Evolutionary conservation across 2,888 invertebrate genomes (phyloP), one percentile per base, ranked within the genome.

Genomic region (Melipona bicolor): DNA sequence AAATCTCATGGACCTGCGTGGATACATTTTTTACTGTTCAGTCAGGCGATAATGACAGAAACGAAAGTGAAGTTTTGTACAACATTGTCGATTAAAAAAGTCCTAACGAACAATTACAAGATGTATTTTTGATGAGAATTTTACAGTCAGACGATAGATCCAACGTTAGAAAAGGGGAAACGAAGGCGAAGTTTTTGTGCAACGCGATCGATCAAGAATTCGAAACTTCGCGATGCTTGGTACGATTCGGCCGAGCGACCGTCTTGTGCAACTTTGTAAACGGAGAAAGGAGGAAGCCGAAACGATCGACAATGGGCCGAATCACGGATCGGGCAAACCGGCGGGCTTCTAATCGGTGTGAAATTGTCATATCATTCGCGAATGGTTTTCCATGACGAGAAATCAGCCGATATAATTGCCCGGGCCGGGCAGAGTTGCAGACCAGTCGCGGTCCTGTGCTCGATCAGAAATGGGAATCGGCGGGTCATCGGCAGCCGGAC

Each of bases 271-370:
- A 93, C 76, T 74, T 79, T 65, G 15, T 13, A 6, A 19, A 50
- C 65, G 83, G 92, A 93, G 94, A 94, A 94, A 94, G 94, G 93
- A 94, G 94, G 94, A 94, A 94, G 92, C 91, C 85, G 77, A 84
- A 73, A 77, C 84, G 84, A 88, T 73, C 81, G 65, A 24, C 36
- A 65, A 69, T 9, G 43, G 43, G 9, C 43, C 54, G 78, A 78
- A 72, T 68, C 9, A 9, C 80, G 81, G 36, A 56, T 67, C 54
- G 67, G 76, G 64, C 64, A 62, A 24, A 43, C 56, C 56, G 77
- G 67, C 27, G 43, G 79, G 69, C 80, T 77, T 65, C 79, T 88
- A 88, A 89, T 90, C 84, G 86, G 85, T 89, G 90, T 89, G 90
- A 92, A 93, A 92, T 91, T 88, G 92, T 92, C 91, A 88, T 89